Conservation (phyloP, 2,797 vertebrate genomes). For the Chaetodon trifasciatus region DNA sequence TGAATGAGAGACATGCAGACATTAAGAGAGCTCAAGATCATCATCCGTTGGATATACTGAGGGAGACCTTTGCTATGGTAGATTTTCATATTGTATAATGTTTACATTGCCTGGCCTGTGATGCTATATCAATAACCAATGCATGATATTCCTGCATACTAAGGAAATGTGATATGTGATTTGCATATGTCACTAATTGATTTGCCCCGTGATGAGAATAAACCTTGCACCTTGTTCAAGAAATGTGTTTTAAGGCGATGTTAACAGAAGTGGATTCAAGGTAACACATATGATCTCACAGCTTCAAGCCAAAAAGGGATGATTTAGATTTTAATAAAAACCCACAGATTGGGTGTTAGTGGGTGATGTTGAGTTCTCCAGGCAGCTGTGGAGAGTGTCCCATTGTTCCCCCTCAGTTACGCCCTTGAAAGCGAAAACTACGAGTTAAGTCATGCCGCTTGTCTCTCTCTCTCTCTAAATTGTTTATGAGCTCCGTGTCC, state of each 20-base stretch:
- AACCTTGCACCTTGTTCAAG: conserved; percentile 12
- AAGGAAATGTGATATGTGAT: not conserved
- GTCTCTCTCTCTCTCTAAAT: conserved; percentile 51
- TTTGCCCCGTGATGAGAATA: conserved; percentile 38
- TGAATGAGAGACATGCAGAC: not conserved
- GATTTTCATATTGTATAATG: not conserved
- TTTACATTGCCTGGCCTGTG: not conserved
- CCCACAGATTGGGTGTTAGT: conserved; percentile 9
- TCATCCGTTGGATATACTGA: not conserved
- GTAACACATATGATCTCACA: conserved; percentile 31
- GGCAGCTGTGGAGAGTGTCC: conserved; percentile 44
- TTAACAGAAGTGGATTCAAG: conserved; percentile 41
- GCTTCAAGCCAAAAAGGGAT: not conserved
- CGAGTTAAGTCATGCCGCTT: conserved; percentile 38
- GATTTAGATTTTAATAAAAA: not conserved
- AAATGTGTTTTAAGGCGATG: conserved; percentile 34
- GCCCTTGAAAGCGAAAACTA: conserved; percentile 55
- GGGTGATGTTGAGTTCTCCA: conserved; percentile 33
- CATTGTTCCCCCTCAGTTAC: conserved; percentile 53
- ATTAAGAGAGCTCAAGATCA: not conserved
- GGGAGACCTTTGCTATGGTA: not conserved
- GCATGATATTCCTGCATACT: not conserved
- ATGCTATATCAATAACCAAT: not conserved
- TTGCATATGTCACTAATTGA: conserved; percentile 15
- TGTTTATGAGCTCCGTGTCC: conserved; percentile 75